These are phyloP conservation scores for Uropetala carovei DNA, from an alignment of 2,888 invertebrate genomes.

Conservation along the genomic window DNA sequence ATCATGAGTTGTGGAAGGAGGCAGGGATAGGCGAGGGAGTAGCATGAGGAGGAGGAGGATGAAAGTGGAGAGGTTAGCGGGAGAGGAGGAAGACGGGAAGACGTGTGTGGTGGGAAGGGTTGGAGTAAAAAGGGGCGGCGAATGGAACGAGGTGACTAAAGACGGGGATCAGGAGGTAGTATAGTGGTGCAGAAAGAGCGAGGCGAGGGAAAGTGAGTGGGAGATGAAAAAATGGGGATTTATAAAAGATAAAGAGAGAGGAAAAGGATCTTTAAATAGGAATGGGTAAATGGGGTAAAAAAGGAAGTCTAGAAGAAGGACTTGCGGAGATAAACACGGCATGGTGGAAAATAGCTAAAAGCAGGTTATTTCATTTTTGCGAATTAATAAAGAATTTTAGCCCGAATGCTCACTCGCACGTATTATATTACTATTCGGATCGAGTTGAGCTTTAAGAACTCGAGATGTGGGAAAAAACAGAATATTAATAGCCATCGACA, in stretches of 20 bases:
- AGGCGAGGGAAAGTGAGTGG: neutral
- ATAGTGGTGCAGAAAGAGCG: slow-evolving; percentile 7
- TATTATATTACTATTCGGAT: neutral
- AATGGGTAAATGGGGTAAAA: neutral
- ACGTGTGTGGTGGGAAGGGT: neutral
- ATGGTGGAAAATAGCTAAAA: neutral
- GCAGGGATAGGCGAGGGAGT: neutral
- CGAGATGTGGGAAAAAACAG: too few species aligned
- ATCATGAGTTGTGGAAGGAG: neutral
- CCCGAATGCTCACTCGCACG: neutral
- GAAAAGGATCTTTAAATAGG: neutral
- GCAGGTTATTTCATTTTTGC: neutral
- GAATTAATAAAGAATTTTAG: slow-evolving; percentile 15
- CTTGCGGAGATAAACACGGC: neutral
- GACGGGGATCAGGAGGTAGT: slow-evolving; percentile 42
- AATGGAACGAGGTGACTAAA: slow-evolving; percentile 52
- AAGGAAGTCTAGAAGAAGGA: neutral
- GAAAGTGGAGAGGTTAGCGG: neutral
- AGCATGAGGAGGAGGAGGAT: neutral
- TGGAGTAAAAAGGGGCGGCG: neutral
- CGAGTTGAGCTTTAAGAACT: too few species aligned
- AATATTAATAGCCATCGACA: too few species aligned
- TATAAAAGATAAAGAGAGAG: neutral
- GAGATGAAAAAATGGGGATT: neutral
- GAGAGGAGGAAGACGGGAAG: neutral